phyloP scores from a whole-genome alignment of 2,797 vertebrate species.

The Ceryle rudis region DNA sequence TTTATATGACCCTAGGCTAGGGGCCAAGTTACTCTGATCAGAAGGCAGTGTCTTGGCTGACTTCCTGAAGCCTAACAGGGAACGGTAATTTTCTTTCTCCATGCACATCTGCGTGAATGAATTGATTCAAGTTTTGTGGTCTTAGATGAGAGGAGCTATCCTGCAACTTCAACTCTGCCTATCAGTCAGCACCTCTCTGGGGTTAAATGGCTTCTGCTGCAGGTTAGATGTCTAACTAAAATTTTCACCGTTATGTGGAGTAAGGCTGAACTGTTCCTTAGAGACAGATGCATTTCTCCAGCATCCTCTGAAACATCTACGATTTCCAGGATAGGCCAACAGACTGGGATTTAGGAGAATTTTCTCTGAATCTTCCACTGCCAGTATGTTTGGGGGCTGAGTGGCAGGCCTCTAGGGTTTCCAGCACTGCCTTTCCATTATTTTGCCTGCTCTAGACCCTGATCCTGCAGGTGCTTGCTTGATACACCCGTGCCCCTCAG shows the following conservation, averaged over 20 bases:
- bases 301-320: neutral
- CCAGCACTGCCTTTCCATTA: neutral
- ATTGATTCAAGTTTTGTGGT: neutral
- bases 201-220: neutral
- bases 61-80: neutral
- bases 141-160: neutral
- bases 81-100: neutral
- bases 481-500: neutral
- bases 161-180: neutral
- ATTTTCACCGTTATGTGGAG: neutral
- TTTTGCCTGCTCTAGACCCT: neutral
- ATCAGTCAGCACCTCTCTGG: neutral
- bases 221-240: neutral
- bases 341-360: neutral
- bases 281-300: neutral
- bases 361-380: neutral
- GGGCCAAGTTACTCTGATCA: neutral
- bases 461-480: neutral
- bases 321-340: neutral
- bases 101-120: neutral
- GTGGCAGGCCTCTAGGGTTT: neutral
- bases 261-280: neutral
- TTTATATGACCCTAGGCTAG: neutral
- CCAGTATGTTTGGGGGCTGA: neutral
- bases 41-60: neutral